Evolutionary conservation across 2,888 invertebrate genomes (phyloP).

Genomic region (Rotaria socialis): DNA sequence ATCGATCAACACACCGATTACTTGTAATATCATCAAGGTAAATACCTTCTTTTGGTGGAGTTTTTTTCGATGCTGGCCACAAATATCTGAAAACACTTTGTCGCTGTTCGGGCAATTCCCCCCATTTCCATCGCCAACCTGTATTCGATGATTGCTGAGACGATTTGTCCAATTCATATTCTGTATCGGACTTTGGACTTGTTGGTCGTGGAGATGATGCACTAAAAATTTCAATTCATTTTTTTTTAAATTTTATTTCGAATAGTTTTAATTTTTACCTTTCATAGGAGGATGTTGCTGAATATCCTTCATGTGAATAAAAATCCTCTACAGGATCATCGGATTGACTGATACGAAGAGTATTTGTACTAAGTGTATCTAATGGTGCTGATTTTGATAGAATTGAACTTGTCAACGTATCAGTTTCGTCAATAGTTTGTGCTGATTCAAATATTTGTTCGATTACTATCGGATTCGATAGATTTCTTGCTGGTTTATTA

Average conservation of each 20-base stretch:
- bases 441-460: not conserved
- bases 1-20: slow-evolving; percentile 67
- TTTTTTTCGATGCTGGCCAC: slow-evolving; percentile 5
- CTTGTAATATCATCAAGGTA: slow-evolving; percentile 87
- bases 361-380: not conserved
- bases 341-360: not conserved
- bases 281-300: not conserved
- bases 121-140: slow-evolving; percentile 58
- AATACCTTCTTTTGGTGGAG: slow-evolving; percentile 67
- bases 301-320: not conserved
- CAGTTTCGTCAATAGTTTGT: not conserved
- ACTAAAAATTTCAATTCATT: slow-evolving; percentile 48
- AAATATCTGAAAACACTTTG: slow-evolving; percentile 4
- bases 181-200: slow-evolving; percentile 88
- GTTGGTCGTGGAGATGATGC: slow-evolving; percentile 69
- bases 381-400: slow-evolving; percentile 7
- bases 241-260: not conserved
- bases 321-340: not conserved
- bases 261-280: not conserved
- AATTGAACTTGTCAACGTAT: not conserved
- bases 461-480: not conserved
- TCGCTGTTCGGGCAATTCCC: slow-evolving; percentile 54
- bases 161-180: slow-evolving; percentile 68
- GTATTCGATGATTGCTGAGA: slow-evolving; percentile 42
- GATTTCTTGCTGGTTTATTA: not conserved